A percentile compares a stretch with the other conserved stretches of the same genome.
Conservation (phyloP, 2,797 vertebrate species). For the Remorina albescens region DNA sequence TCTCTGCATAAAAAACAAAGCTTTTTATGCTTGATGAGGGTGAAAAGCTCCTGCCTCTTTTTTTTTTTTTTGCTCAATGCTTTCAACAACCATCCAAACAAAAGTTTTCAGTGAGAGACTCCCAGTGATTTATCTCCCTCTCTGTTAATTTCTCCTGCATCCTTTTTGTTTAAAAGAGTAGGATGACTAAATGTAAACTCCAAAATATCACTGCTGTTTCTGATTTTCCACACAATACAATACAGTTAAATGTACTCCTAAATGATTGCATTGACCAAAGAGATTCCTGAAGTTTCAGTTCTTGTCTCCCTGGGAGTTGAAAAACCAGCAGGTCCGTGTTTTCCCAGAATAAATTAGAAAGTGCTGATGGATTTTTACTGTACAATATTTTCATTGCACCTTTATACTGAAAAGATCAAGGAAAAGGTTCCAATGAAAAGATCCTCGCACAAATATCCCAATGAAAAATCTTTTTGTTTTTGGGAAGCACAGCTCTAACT, state of each 20-base stretch:
- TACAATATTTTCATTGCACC: slow-evolving; percentile 14
- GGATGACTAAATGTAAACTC: slow-evolving; percentile 17
- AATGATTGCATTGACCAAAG: slow-evolving; percentile 1
- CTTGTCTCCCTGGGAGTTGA: not conserved
- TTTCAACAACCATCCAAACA: too few relatives aligned
- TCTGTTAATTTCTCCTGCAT: slow-evolving; percentile 5
- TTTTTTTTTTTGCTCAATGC: not conserved
- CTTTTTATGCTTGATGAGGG: slow-evolving; percentile 18
- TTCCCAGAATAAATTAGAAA: slow-evolving; percentile 18
- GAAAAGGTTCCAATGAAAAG: slow-evolving; percentile 15
- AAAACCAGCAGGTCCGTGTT: slow-evolving; percentile 8
- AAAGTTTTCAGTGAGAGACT: not conserved
- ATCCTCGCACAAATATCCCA: slow-evolving; percentile 12
- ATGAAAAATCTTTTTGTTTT: slow-evolving; percentile 26
- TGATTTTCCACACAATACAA: slow-evolving; percentile 7
- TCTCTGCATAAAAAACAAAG: slow-evolving; percentile 21
- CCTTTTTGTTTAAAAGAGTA: slow-evolving; percentile 2
- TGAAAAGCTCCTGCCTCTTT: slow-evolving; percentile 24
- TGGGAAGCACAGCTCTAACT: slow-evolving; percentile 2
- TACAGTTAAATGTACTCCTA: slow-evolving; percentile 4
- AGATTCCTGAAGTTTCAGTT: slow-evolving; percentile 6
- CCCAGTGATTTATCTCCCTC: not conserved
- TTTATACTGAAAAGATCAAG: slow-evolving; percentile 26
- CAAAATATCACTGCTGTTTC: slow-evolving; percentile 5
- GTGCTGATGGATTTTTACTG: slow-evolving; percentile 24